Base-by-base conservation (phyloP, 2,113 vertebrate species). In the Scopus umbretta region DNA sequence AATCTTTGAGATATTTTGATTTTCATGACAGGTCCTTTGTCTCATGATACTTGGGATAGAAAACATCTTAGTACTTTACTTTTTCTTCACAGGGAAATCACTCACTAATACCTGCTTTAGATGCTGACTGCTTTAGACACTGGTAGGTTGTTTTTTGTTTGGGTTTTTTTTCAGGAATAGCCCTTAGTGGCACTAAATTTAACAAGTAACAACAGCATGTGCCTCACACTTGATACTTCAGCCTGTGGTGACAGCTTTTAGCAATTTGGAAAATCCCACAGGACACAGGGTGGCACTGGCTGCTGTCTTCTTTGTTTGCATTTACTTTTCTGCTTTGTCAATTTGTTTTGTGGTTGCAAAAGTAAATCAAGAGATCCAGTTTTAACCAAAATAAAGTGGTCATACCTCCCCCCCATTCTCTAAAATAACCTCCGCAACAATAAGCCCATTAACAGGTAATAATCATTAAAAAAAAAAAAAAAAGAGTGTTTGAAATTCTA, bases 141-240 rank as follows among this genome's bases (percentile, higher is more conserved):
- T 16, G 68, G 63, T 71, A 45, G 82, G 86, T 85, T 94, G 76
- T 27, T 81, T 94, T 89, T 74, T 47, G 90, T 92, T 82, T 36
- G 45, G 1, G 9, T 79, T 85, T 84, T 83, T 92, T 93, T 97
- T 90, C 79, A 88, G 78, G 76, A 82, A 40, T 80, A 75, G 40
- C 84, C 94, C 93, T 94, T 84, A 95, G 92, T 95, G 95, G 84
- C 97, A 96, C 83, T 89, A 95, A 95, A 96, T 94, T 95, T 97
- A 97, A 97, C 94, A 96, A 92, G 74, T 88, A 92, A 94, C 63
- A 95, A 70, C 75, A 95, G 59, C 91, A 94, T 97, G 92, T 85
- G 93, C 94, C 81, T 95, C 76, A 93, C 86, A 84, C 92, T 96
- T 97, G 85, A 85, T 97, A 95, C 80, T 90, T 92, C 83, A 97